Base-by-base conservation (phyloP, 2,113 vertebrate genomes). In the Solenodon paradoxus region DNA sequence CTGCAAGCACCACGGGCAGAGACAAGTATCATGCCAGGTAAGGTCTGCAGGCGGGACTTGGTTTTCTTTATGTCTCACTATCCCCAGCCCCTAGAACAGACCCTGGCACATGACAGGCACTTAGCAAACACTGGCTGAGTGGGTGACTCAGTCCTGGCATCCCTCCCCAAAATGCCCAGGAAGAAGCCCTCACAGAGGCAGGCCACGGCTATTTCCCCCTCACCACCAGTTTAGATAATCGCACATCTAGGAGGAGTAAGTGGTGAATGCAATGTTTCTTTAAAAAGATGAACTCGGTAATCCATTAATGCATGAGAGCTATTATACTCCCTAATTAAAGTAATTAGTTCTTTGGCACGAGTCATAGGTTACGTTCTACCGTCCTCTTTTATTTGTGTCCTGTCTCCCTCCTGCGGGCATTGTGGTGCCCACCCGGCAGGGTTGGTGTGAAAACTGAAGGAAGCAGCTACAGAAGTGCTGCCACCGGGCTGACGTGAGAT, bases 381-480 rank as follows among this genome's bases (percentile, higher is more conserved):
- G 5, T 26, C 38, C 32, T 19, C 35, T 64, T 17, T 68, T 69
- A 69, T 15, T 51, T 42, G 12, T 45, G 38, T 79, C 53, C 61
- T 15, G 19, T 35, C 57, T 68, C 38, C 51, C 49, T 20, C n/a
- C n/a, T n/a, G n/a, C n/a, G n/a, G n/a, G n/a, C n/a, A n/a, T n/a
- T n/a, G n/a, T n/a, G n/a, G n/a, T n/a, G n/a, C 17, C 69, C 4
- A 16, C 20, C 35, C 0, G 0, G 8, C 19, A 26, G 66, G 38
- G 15, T 19, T 42, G 4, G 13, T 1, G 4, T 53, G 81, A 85
- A 66, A 16, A 63, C 59, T 1, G 13, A 26, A 38, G 1, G 38
- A 57, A 66, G n/a, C 3, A 32, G 74, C 40, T n/a, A 51, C 35
- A 16, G 5, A 55, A 53, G 72, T 51, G 17, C 38, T 8, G n/a